Base-by-base conservation (phyloP, 2,797 vertebrate genomes). In the Anisognathus igniventris region DNA sequence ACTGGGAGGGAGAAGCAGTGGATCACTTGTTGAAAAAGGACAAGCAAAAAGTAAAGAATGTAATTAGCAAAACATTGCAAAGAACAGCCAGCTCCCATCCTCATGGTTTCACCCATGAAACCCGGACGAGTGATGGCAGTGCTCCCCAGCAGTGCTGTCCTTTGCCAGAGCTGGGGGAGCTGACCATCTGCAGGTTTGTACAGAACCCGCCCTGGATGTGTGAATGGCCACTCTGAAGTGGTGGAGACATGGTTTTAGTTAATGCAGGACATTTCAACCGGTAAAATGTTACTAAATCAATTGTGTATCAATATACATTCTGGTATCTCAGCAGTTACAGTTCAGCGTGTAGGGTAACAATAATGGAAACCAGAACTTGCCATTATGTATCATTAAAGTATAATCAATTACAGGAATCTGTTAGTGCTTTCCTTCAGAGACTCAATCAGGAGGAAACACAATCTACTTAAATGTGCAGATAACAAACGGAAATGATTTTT, bases 401-500 rank as follows among this genome's bases (percentile, higher is more conserved):
- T 92, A 90, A 58, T 92, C 91, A 79, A 88, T 95, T 94, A 93
- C 71, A 92, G 85, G 78, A 79, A 79, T 90, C 70, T 48, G 83
- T 87, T 82, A 92, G 96, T 83, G 91, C 84, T 84, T 95, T 92
- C 44, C 91, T 95, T 95, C 80, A 77, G 88, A 96, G 72, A 92
- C 66, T 48, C 48, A 70, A 78, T 91, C 86, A 65, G 4, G 2
- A 75, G 87, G 93, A 95, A 93, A 88, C 45, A 71, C 44, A 79
- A 94, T 58, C 57, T 51, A 61, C 76, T 92, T 90, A 72, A 90
- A 82, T 19, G 65, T 61, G 53, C 85, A 88, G 88, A 88, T 92
- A 92, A 93, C 66, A 95, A 97, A 96, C 33, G 76, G 77, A 96
- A 97, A 97, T 92, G 4, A 87, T 94, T 93, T 96, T 93, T 92